phyloP scores from a whole-genome alignment of 2,797 vertebrate species.

The Spinus olivaceus region DNA sequence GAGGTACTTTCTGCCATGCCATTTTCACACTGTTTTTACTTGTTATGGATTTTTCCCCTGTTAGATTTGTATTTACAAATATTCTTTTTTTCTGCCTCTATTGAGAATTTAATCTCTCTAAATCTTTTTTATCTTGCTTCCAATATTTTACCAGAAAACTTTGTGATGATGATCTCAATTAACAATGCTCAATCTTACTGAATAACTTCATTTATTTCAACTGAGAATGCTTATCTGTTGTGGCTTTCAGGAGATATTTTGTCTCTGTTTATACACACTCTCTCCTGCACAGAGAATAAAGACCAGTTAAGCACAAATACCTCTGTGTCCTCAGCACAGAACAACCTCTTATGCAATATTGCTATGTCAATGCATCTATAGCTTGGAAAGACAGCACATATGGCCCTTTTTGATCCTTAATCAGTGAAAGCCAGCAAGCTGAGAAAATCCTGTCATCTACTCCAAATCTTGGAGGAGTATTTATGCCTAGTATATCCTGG shows the following conservation, averaged over 20 bases:
- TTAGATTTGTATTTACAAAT: conserved; percentile 3
- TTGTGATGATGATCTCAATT: neutral
- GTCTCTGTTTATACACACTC: neutral
- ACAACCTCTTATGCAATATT: neutral
- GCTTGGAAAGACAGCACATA: neutral
- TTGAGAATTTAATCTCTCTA: neutral
- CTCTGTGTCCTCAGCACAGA: neutral
- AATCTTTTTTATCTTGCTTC: neutral
- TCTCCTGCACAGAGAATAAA: neutral
- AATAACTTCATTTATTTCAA: neutral
- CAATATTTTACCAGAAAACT: neutral
- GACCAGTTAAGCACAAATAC: neutral
- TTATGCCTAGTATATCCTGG: neutral
- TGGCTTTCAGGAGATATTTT: neutral
- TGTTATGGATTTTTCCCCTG: conserved; percentile 25
- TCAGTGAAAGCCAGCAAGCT: neutral
- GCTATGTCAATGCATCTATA: neutral
- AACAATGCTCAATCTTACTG: neutral
- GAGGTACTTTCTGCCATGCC: conserved; percentile 18
- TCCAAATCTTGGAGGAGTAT: neutral
- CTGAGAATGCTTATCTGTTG: neutral
- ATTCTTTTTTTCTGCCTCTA: neutral
- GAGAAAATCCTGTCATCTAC: neutral
- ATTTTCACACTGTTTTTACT: conserved; percentile 24
- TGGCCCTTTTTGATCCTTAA: neutral